These are phyloP conservation scores for Tenthredo amoena DNA, from an alignment of 2,888 invertebrate genomes.

Conservation along the genomic window DNA sequence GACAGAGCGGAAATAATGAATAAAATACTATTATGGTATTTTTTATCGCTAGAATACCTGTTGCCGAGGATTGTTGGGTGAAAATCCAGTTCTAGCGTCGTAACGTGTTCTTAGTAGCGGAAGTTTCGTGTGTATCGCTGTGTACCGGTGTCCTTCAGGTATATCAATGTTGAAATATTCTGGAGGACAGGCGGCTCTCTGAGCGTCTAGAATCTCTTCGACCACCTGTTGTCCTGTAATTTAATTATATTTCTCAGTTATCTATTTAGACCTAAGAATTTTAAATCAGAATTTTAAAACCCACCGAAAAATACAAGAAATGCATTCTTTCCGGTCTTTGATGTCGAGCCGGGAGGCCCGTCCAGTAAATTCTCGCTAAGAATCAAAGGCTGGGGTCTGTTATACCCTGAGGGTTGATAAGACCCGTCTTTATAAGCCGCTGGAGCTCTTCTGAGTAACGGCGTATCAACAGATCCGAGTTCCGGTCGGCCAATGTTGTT, in stretches of 20 bases:
- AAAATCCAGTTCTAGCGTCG: slow-evolving; percentile 80
- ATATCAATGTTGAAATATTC: slow-evolving; percentile 82
- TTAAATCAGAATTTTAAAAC: not conserved
- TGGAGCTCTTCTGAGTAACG: slow-evolving; percentile 79
- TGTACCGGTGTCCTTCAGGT: slow-evolving; percentile 77
- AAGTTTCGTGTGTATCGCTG: slow-evolving; percentile 74
- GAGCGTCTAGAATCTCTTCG: slow-evolving; percentile 83
- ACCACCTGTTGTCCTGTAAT: slow-evolving; percentile 82
- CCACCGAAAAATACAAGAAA: slow-evolving; percentile 82
- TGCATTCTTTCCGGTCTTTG: slow-evolving; percentile 80
- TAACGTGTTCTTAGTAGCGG: slow-evolving; percentile 81
- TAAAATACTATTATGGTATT: not conserved
- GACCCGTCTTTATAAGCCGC: slow-evolving; percentile 81
- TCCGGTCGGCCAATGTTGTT: slow-evolving; percentile 66
- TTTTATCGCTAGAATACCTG: slow-evolving; percentile 76
- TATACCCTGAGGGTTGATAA: slow-evolving; percentile 79
- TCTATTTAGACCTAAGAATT: not conserved
- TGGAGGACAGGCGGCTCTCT: slow-evolving; percentile 82
- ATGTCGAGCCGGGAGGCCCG: slow-evolving; percentile 75
- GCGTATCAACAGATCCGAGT: slow-evolving; percentile 76
- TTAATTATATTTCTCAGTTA: slow-evolving; percentile 5
- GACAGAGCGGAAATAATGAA: not conserved
- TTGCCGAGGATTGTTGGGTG: slow-evolving; percentile 82
- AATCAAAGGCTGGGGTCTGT: slow-evolving; percentile 80
- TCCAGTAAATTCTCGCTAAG: slow-evolving; percentile 79